phyloP scores from a whole-genome alignment of 2,797 vertebrate species.

The Mus caroli region DNA sequence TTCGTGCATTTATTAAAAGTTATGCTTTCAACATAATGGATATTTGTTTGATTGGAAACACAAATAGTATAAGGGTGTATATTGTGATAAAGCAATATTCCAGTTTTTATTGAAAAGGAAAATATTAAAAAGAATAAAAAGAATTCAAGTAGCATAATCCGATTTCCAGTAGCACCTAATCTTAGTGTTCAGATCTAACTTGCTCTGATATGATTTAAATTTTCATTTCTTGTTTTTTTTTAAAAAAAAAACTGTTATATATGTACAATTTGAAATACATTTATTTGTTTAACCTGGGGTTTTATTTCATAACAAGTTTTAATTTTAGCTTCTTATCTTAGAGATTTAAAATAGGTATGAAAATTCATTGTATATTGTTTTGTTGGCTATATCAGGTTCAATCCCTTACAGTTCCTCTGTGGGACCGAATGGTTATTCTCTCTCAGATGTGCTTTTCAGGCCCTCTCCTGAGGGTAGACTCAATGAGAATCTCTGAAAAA shows the following conservation, averaged over 20 bases:
- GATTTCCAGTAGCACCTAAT: not conserved
- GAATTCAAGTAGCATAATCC: conserved; percentile 37
- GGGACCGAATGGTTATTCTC: not conserved
- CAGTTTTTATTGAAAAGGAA: conserved; percentile 48
- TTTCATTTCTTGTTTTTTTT: conserved; percentile 43
- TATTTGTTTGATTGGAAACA: conserved; percentile 31
- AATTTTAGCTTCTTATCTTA: conserved; percentile 51
- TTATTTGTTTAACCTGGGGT: not conserved
- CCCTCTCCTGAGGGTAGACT: not conserved
- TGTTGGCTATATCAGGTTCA: not conserved
- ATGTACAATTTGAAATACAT: conserved; percentile 28
- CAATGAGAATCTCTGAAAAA: not conserved
- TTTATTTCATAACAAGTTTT: conserved; percentile 51
- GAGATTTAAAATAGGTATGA: conserved; percentile 28
- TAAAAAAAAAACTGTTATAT: conserved; percentile 27
- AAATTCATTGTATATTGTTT: conserved; percentile 15
- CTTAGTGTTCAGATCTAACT: conserved; percentile 36
- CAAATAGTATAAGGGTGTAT: conserved; percentile 33
- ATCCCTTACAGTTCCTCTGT: not conserved
- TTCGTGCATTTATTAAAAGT: conserved; percentile 11
- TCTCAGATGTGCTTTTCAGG: not conserved
- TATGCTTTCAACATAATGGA: conserved; percentile 3
- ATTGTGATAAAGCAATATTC: conserved; percentile 40
- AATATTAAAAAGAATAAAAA: conserved; percentile 55
- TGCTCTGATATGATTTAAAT: not conserved